Evolutionary conservation across 2,888 invertebrate species (phyloP).

Genomic region (Trissoscelio sp.): DNA sequence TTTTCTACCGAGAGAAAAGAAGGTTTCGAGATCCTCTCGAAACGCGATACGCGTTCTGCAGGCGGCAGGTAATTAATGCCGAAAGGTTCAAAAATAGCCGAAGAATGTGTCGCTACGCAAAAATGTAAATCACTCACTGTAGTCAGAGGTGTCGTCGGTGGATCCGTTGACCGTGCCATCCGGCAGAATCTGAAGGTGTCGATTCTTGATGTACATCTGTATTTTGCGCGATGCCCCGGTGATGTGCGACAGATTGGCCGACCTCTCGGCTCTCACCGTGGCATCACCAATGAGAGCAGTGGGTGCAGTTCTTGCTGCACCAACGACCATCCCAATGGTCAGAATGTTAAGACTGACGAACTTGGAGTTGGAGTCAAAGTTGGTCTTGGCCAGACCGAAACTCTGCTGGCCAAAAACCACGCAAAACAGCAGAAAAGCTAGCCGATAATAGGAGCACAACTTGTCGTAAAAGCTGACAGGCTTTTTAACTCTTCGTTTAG

Average conservation of each 20-base stretch:
- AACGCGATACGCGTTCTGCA: neutral
- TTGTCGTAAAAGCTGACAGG: no score
- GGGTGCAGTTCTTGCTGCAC: conserved; percentile 74
- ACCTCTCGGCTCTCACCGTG: conserved; percentile 87
- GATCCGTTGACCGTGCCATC: conserved; percentile 95
- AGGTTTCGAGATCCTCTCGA: no score
- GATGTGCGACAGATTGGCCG: conserved; percentile 92
- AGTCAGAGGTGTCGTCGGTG: conserved; percentile 90
- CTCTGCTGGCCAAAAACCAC: conserved; percentile 76
- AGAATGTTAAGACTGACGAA: conserved; percentile 71
- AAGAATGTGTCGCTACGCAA: no score
- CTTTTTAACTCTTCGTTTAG: no score
- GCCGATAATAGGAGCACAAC: conserved; percentile 73
- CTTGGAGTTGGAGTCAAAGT: conserved; percentile 62
- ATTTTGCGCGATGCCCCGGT: conserved; percentile 92
- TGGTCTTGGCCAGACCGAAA: conserved; percentile 72
- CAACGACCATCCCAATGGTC: conserved; percentile 76
- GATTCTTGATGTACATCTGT: conserved; percentile 93
- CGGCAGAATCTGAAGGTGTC: conserved; percentile 91
- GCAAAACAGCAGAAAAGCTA: conserved; percentile 76
- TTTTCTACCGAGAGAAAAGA: no score
- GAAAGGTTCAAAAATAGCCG: neutral
- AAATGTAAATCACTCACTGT: conserved; percentile 89
- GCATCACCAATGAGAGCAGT: conserved; percentile 75
- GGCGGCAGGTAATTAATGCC: neutral